Evolutionary conservation across 2,888 invertebrate species (phyloP), one percentile per base, ranked within the genome.

Genomic region (Stenoptilia bipunctidactyla): DNA sequence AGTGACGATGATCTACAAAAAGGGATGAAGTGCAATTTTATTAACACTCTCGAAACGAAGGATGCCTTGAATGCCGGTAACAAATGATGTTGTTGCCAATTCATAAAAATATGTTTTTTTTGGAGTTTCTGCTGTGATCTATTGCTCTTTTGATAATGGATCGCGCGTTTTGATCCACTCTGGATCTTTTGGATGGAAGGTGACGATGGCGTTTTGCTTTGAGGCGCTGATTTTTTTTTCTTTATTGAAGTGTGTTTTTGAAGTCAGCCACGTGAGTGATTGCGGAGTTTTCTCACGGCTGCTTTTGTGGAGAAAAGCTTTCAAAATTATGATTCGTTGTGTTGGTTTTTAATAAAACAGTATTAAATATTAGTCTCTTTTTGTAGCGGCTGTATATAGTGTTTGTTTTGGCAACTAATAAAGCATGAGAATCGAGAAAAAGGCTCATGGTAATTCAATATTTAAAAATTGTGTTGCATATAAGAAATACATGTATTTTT

Each of bases 1-100:
- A 82, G 83, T 82, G 82, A 82, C 77, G 79, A 74, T 83, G 83
- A 83, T 83, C 82, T 72, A 80, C 82, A 77, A 82, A 83, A 82
- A 76, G 59, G 72, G 65, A 79, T 80, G 76, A 73, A 80, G 75
- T 75, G 80, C 77, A 69, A 77, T 80, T 82, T 79, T 83, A 80
- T 80, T 75, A 83, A 79, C 80, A 74, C 66, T 75, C 74, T 72
- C 70, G 69, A 65, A 62, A 61, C 58, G 63, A 67, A 72, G 74
- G 74, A 72, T 77, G 67, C 70, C 67, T 60, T 72, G 68, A 74
- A 65, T 66, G 66, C 55, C 53, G 54, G 57, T 83, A 80, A 83
- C 82, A 83, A 82, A 83, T 80, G 82, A 82, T 82, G 79, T 82
- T 80, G 82, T 82, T 79, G 68, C n/a, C 75, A 60, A 47, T 59